Conservation (phyloP, 1,140 invertebrate species). For the Lepidurus apus region DNA sequence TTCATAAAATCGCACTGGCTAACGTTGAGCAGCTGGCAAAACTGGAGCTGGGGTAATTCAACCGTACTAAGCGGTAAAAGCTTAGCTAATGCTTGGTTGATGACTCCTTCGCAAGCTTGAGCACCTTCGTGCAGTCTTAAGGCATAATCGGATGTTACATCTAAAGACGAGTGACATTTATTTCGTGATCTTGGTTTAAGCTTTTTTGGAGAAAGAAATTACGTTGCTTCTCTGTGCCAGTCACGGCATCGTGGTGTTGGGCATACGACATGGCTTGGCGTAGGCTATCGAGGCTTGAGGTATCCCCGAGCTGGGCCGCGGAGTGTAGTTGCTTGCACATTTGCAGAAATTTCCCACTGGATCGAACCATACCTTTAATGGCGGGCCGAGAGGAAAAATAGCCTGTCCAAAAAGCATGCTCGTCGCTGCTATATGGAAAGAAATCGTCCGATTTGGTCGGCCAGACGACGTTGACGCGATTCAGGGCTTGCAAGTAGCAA, state of each 20-base stretch:
- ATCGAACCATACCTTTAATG: slow-evolving; percentile 45
- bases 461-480: slow-evolving; percentile 51
- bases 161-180: not conserved
- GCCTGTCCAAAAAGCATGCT: slow-evolving; percentile 58
- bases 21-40: slow-evolving; percentile 51
- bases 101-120: slow-evolving; percentile 44
- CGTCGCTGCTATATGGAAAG: slow-evolving; percentile 55
- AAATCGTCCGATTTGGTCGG: slow-evolving; percentile 61
- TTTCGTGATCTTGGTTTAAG: too few relatives aligned
- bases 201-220: slow-evolving; percentile 40
- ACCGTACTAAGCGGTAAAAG: slow-evolving; percentile 25
- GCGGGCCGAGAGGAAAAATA: slow-evolving; percentile 56
- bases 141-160: slow-evolving; percentile 44
- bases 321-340: slow-evolving; percentile 48
- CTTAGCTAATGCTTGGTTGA: slow-evolving; percentile 43
- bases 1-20: slow-evolving; percentile 50
- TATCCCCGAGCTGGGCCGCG: slow-evolving; percentile 35
- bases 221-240: slow-evolving; percentile 52
- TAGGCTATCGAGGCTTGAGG: slow-evolving; percentile 28
- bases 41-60: slow-evolving; percentile 36
- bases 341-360: slow-evolving; percentile 48
- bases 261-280: slow-evolving; percentile 32
- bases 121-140: slow-evolving; percentile 48
- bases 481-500: slow-evolving; percentile 62
- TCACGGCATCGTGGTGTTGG: slow-evolving; percentile 34